phyloP scores from a whole-genome alignment of 1,140 invertebrate species.

The Drosophila ohnishii region DNA sequence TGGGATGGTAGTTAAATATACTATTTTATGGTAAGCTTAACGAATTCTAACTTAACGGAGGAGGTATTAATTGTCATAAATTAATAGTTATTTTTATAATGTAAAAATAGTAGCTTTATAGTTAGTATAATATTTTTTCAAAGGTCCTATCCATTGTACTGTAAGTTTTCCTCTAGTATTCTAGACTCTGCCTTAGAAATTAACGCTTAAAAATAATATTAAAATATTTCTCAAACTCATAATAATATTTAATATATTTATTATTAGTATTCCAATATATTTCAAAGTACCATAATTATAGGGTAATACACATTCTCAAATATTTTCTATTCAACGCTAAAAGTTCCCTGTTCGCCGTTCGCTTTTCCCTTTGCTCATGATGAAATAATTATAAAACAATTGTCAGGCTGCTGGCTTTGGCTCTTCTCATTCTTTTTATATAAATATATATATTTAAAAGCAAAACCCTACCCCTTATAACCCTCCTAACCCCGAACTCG shows the following conservation, averaged over 20 bases:
- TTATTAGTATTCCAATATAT: not conserved
- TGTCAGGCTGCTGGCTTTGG: slow-evolving; percentile 49
- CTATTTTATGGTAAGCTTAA: not conserved
- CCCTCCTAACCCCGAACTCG: slow-evolving; percentile 5
- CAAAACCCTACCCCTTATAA: not conserved
- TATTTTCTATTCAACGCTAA: not conserved
- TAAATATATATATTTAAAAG: too few species aligned
- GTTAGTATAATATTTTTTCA: not conserved
- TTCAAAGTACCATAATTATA: not conserved
- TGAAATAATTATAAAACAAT: slow-evolving; percentile 78
- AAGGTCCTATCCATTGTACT: rapidly evolving
- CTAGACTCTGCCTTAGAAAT: too few species aligned
- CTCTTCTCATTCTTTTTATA: not conserved
- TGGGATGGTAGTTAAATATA: not conserved
- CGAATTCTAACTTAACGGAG: not conserved
- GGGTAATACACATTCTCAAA: not conserved
- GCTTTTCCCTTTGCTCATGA: slow-evolving; percentile 32
- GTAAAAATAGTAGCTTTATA: not conserved
- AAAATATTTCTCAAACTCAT: not conserved
- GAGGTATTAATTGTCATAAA: too few species aligned
- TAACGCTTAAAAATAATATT: not conserved
- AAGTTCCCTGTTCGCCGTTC: not conserved
- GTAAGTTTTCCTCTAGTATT: too few species aligned
- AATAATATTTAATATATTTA: not conserved
- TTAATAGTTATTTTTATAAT: not conserved